Evolutionary conservation across 2,797 vertebrate genomes (phyloP).

Genomic region (Acrossocheilus wenchowensis): DNA sequence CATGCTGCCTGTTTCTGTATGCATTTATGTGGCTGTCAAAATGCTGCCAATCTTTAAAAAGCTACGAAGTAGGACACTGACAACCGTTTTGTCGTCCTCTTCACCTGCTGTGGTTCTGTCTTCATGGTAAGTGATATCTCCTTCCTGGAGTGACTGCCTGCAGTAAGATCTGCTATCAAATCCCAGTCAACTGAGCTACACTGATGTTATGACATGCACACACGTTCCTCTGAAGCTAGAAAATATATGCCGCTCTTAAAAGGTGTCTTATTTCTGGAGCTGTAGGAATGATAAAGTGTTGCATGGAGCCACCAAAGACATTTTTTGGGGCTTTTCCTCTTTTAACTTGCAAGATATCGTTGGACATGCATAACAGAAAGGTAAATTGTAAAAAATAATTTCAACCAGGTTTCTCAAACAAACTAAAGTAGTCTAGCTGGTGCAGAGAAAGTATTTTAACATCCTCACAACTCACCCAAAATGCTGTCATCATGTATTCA

Average conservation of each 20-base stretch:
- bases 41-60: slow-evolving; percentile 9
- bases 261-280: slow-evolving; percentile 25
- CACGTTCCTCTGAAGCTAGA: slow-evolving; percentile 27
- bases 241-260: slow-evolving; percentile 26
- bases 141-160: slow-evolving; percentile 5
- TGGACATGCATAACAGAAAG: background rate
- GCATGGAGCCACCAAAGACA: background rate
- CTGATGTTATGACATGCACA: background rate
- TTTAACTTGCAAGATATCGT: background rate
- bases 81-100: slow-evolving; percentile 17
- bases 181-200: background rate
- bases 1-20: background rate
- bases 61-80: background rate
- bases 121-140: slow-evolving; percentile 26
- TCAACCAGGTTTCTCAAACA: background rate
- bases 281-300: background rate
- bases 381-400: background rate
- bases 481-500: background rate
- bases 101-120: slow-evolving; percentile 33
- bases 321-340: background rate
- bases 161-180: slow-evolving; percentile 9
- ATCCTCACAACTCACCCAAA: background rate
- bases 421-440: background rate
- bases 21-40: slow-evolving; percentile 15
- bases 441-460: background rate